Base-by-base conservation (phyloP, 2,797 vertebrate genomes). In the Acipenser ruthenus region DNA sequence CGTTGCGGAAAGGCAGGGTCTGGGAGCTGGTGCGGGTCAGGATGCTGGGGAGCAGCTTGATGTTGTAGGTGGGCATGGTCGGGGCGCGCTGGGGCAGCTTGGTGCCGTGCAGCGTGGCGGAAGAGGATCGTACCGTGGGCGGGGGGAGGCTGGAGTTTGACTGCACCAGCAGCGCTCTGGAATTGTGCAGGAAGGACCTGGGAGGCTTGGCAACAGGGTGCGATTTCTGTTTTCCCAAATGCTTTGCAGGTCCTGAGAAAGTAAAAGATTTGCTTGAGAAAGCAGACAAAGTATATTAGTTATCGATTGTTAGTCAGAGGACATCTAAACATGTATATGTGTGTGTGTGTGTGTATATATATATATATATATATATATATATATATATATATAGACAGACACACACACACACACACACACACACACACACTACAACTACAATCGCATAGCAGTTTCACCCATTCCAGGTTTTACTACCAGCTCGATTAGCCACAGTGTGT, bases 21-120 rank as follows among this genome's bases (percentile, higher is more conserved):
- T 65, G 70, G 55, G 73, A 58, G 70, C 82, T 79, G 1, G 72
- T 72, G n/a, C 78, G 63, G 10, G 72, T 82, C 15, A 67, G 67
- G 69, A 94, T 68, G 15, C 0, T 82, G 0, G 79, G 79, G 0
- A 85, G 86, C 64, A 85, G 79, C 70, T 84, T 86, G 67, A 84
- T 85, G 12, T 82, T 87, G 66, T 78, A 70, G 6, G 75, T 88
- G 65, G 87, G 84, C 75, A 86, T 80, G 71, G 83, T 66, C 12
- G 81, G 79, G 8, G 11, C 47, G 50, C 49, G 9, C 48, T 3
- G 12, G 62, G 62, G 62, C 8, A 50, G n/a, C 6, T 49, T 50
- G 66, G 2, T 3, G 48, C 48, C 6, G 12, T 62, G 53, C 11
- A 11, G 23, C 2, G 23, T 8, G 6, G 13, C 8, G 9, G 51